Evolutionary conservation across 1,140 invertebrate species (phyloP).

Genomic region (Megalopta genalis): DNA sequence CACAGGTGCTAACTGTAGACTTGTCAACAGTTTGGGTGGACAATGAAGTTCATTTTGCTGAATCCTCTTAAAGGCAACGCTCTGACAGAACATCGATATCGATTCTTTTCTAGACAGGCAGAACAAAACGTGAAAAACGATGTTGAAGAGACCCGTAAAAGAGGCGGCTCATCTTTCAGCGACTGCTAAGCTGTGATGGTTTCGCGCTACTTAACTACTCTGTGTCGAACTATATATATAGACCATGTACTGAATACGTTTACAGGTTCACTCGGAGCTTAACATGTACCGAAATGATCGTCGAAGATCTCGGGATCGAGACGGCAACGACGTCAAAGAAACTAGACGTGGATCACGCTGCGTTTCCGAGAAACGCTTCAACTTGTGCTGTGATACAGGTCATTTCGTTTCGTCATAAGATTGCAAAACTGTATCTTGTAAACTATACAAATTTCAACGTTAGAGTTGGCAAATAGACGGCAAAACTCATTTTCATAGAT

Average conservation of each 20-base stretch:
- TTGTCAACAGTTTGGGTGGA: no score
- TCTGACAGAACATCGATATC: not conserved
- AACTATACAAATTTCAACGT: no score
- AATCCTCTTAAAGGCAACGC: not conserved
- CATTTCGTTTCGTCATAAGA: not conserved
- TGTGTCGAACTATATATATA: constrained; percentile 74
- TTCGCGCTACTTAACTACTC: constrained; percentile 66
- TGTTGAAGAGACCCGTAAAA: constrained; percentile 2
- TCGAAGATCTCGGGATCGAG: constrained; percentile 23
- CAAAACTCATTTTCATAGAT: no score
- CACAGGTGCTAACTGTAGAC: no score
- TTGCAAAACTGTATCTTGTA: no score
- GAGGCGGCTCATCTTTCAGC: not conserved
- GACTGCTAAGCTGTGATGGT: constrained; percentile 58
- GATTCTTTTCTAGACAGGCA: not conserved
- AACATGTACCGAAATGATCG: constrained; percentile 32
- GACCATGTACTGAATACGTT: constrained; percentile 78
- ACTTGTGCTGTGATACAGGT: not conserved
- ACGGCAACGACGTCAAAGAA: not conserved
- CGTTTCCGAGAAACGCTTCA: no score
- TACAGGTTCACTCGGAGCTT: constrained; percentile 55
- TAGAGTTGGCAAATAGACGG: no score
- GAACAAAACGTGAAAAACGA: constrained; percentile 12
- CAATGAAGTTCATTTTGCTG: not conserved
- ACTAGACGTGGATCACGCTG: no score